phyloP scores from a whole-genome alignment of 2,797 vertebrate genomes.

The Pseudotriccus pelzelni region DNA sequence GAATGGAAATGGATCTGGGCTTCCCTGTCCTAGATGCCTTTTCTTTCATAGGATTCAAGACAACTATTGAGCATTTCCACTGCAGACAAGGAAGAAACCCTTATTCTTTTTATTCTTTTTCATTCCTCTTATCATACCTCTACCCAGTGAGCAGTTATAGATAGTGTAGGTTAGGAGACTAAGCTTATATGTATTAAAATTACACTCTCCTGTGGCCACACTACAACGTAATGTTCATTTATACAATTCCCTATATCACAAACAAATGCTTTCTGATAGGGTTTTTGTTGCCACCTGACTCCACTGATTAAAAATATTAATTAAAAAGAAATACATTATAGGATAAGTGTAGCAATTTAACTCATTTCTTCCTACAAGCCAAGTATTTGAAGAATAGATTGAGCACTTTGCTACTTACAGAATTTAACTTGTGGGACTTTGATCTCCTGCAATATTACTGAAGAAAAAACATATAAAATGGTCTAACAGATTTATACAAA shows the following conservation, averaged over 20 bases:
- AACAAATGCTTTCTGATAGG: background rate
- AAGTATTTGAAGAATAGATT: background rate
- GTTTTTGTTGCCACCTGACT: background rate
- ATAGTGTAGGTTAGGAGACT: background rate
- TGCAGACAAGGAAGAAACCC: background rate
- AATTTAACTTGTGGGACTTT: background rate
- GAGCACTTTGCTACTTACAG: background rate
- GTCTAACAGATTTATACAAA: background rate
- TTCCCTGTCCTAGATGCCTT: background rate
- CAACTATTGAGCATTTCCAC: background rate
- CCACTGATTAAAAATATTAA: background rate
- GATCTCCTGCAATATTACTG: background rate
- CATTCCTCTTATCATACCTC: background rate
- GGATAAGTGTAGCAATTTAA: background rate
- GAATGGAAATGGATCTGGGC: background rate
- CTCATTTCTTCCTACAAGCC: background rate
- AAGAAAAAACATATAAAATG: constrained; percentile 10
- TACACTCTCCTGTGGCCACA: background rate
- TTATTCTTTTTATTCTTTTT: background rate
- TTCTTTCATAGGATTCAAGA: background rate
- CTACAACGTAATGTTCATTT: background rate
- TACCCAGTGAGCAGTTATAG: accelerated
- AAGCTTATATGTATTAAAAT: background rate
- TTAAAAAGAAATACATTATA: background rate
- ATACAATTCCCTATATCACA: background rate